phyloP scores from a whole-genome alignment of 92 coral and sea anemone species.

The Plumapathes pennacea region DNA sequence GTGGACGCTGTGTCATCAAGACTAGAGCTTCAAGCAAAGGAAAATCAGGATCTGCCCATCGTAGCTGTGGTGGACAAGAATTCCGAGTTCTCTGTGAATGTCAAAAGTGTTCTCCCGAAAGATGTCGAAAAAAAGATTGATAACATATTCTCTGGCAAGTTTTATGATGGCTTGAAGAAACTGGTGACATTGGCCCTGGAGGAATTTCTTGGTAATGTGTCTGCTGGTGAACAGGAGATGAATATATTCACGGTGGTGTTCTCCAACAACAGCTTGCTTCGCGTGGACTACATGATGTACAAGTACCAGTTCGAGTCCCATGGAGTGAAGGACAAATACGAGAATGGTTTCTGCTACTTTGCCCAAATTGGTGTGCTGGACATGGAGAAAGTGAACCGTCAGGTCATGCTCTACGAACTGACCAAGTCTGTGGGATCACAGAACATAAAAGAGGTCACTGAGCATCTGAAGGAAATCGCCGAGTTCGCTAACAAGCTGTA shows the following conservation, averaged over 20 bases:
- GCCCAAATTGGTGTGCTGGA: constrained; percentile 41
- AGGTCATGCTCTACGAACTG: constrained; percentile 33
- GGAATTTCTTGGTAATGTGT: constrained; percentile 26
- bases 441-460: constrained; percentile 10
- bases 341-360: constrained; percentile 30
- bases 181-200: constrained; percentile 5
- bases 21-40: constrained; percentile 26
- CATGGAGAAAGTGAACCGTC: constrained; percentile 27
- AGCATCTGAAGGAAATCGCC: constrained; percentile 14
- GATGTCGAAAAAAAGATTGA: constrained; percentile 6
- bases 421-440: constrained; percentile 19
- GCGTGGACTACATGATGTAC: constrained; percentile 45
- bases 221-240: constrained; percentile 33
- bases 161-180: constrained; percentile 16
- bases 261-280: constrained; percentile 34
- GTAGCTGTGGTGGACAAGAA: constrained; percentile 37
- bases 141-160: constrained; percentile 11
- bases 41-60: constrained; percentile 38
- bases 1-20: no score
- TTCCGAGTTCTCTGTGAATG: constrained; percentile 20
- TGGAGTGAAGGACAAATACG: constrained; percentile 10
- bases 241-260: constrained; percentile 22
- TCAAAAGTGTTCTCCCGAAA: constrained; percentile 3
- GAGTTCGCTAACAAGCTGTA: constrained; percentile 23
- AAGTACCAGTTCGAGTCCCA: constrained; percentile 17